Base-by-base conservation (phyloP, 2,888 invertebrate genomes). In the Drosophila nr. perissopoda region DNA sequence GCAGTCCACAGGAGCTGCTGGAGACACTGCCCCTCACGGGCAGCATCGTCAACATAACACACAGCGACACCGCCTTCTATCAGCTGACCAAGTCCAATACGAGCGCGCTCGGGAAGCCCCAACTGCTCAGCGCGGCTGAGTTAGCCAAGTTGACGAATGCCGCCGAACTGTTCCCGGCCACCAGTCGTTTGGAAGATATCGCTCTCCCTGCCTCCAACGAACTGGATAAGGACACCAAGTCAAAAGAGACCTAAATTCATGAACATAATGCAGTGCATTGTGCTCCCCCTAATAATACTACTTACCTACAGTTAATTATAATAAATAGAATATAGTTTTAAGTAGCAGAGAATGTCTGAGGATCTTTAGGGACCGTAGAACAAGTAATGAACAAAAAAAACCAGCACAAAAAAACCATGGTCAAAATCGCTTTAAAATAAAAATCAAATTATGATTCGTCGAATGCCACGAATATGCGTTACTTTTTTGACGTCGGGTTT, bases 11-110 rank as follows among this genome's bases (percentile, higher is more conserved):
- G n/a, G 92, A 93, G 59, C 79, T 93, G 60, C 69, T 93, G 29
- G 70, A 88, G 60, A 89, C 93, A 0, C 79, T 93, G 31, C 93
- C 93, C 0, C 79, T 93, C 10, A 93, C 93, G 0, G 93, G 93
- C 5, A 93, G 92, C 74, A 93, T 93, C 66, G 91, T 93, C 29
- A 93, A 93, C 70, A 93, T 93, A 25, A 93, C 93, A 6, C 92
- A 93, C 71, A 93, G 93, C 60, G 92, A 93, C 60, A 93, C 93
- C 29, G 92, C 93, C 66, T 92, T 89, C 81, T 92, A 93, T 69
- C 91, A 92, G 76, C 76, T 93, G 33, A 91, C 90, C 62, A 88
- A 86, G 7, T 89, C 92, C 4, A 92, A 93, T 70, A 69, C 83
- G 11, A 91, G 89, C 38, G 83, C 78, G 4, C 76, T 74, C 31